These are phyloP conservation scores for Drosophila rellima DNA, from an alignment of 2,888 invertebrate species.

Conservation along the genomic window DNA sequence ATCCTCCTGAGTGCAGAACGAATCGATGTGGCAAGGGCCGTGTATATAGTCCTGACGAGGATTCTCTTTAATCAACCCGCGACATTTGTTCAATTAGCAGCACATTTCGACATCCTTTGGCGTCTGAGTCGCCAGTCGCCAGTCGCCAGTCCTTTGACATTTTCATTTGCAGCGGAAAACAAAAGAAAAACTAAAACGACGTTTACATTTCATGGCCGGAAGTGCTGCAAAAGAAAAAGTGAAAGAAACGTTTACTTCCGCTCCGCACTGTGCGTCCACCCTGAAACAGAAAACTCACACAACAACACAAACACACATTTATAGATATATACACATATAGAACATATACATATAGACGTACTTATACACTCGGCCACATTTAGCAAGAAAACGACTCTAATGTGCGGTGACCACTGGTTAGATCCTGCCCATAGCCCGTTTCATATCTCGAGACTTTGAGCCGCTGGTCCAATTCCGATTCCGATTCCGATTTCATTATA, in stretches of 20 bases:
- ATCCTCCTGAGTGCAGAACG: conserved; percentile 19
- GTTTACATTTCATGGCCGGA: conserved; percentile 75
- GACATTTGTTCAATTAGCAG: conserved; percentile 67
- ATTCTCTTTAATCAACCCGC: conserved; percentile 38
- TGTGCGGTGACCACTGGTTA: conserved; percentile 65
- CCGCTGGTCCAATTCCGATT: conserved; percentile 56
- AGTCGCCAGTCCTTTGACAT: conserved; percentile 49
- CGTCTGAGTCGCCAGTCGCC: conserved; percentile 12
- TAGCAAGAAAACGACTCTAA: conserved; percentile 76
- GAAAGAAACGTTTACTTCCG: conserved; percentile 71
- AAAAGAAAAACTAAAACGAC: conserved; percentile 50
- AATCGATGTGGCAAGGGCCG: conserved; percentile 45
- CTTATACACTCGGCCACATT: conserved; percentile 33
- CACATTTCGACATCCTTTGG: conserved; percentile 29
- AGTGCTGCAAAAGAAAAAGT: conserved; percentile 60
- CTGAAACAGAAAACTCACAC: conserved; percentile 36
- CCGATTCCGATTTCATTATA: conserved; percentile 72
- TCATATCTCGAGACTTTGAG: conserved; percentile 32
- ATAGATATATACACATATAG: conserved; percentile 29
- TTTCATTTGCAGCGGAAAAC: conserved; percentile 48
- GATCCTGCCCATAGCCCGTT: conserved; percentile 23
- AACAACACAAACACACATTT: conserved; percentile 28
- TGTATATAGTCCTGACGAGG: not conserved
- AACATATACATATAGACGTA: conserved; percentile 20
- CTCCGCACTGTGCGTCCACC: conserved; percentile 44